Evolutionary conservation across 2,888 invertebrate species (phyloP).

Genomic region (Falcaria lacertinaria): DNA sequence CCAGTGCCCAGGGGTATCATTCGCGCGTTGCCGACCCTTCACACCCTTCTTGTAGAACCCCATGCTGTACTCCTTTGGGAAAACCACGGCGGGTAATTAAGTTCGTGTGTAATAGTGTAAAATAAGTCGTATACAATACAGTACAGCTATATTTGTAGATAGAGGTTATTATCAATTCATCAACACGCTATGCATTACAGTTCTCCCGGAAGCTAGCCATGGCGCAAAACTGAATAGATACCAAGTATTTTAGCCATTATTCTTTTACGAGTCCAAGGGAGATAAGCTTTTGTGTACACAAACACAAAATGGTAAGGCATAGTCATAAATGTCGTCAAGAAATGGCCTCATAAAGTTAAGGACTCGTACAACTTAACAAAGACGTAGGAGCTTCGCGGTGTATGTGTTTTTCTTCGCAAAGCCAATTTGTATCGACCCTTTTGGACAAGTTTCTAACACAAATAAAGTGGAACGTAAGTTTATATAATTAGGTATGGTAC

Average conservation of each 20-base stretch:
- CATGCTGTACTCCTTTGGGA: too few relatives aligned
- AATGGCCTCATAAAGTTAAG: conserved; percentile 1
- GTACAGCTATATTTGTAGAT: too few relatives aligned
- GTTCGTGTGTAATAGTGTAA: too few relatives aligned
- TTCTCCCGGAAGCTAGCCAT: neutral
- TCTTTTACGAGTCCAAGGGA: conserved; percentile 3
- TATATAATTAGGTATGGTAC: too few relatives aligned
- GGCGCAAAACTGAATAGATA: conserved; percentile 6
- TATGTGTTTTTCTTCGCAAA: neutral
- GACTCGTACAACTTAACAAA: conserved; percentile 1
- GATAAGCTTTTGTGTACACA: conserved; percentile 1
- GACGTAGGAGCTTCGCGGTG: neutral
- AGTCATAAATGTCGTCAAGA: conserved; percentile 5
- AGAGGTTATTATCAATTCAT: neutral
- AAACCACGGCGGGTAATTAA: too few relatives aligned
- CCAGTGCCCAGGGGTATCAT: too few relatives aligned
- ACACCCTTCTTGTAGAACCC: too few relatives aligned
- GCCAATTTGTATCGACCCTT: too few relatives aligned
- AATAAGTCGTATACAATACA: too few relatives aligned
- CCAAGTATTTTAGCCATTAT: conserved; percentile 5
- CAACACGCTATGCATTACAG: neutral
- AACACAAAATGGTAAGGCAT: neutral
- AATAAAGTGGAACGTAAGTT: too few relatives aligned
- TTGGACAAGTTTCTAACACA: too few relatives aligned
- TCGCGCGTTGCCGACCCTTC: too few relatives aligned